Base-by-base conservation (phyloP, 2,888 invertebrate species). In the Sinotaia quadrata region DNA sequence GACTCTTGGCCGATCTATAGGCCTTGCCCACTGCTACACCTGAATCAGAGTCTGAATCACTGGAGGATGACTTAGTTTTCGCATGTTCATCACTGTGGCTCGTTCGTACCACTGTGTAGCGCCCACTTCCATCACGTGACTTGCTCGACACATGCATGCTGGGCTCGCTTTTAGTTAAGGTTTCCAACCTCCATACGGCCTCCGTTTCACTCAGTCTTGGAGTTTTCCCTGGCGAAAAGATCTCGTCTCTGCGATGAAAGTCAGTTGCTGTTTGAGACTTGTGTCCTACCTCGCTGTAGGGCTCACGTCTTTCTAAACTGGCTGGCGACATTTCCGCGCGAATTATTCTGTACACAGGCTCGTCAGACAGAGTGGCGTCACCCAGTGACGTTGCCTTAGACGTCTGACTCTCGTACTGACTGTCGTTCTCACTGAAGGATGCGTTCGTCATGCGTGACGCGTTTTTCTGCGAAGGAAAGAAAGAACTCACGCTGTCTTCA, bases 351-450 rank as follows among this genome's bases (percentile, higher is more conserved):
- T 74, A 76, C 37, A 57, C 51, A 15, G 58, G 60, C n/a, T 68
- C 69, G 47, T 72, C 76, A 5, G 57, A 59, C 4, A 73, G 72
- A 0, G 76, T 63, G 2, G 49, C 51, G 49, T 69, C 72, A 15
- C 59, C 69, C 10, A 21, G 52, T 4, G 72, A 72, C 4, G 72
- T 72, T 4, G 66, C 47, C 36, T 67, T 69, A 10, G 71, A 71
- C 2, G 68, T 65, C 56, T 68, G 63, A 0, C 69, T 69, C 21
- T 69, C 69, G 61, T 72, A 72, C 62, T 59, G 62, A 34, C 74
- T 76, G 47, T 72, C 74, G n/a, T 52, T 49, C 15, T 69, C 69
- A 0, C 59, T 56, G 47, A 56, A 60, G 2, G 58, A 65, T 51
- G 0, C n/a, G n/a, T n/a, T n/a, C n/a, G n/a, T n/a, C n/a, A n/a